These are phyloP conservation scores for Polyploca ridens DNA, from an alignment of 2,888 invertebrate species.

Conservation along the genomic window DNA sequence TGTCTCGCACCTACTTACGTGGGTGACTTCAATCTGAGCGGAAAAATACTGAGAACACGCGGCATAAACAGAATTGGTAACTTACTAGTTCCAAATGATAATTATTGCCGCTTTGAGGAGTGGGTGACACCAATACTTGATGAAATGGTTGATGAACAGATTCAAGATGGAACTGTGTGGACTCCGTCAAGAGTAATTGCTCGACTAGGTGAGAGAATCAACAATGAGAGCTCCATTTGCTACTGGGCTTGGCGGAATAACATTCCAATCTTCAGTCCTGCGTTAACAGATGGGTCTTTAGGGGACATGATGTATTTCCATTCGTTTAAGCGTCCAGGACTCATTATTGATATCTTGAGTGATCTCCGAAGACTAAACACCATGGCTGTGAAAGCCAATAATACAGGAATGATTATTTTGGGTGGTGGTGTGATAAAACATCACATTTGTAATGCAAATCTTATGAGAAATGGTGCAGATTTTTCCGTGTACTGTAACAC, in stretches of 20 bases:
- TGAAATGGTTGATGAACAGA: constrained; percentile 95
- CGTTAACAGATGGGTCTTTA: constrained; percentile 97
- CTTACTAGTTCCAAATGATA: constrained; percentile 98
- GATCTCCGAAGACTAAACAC: constrained; percentile 96
- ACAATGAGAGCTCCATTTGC: constrained; percentile 95
- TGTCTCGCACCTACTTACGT: constrained; percentile 97
- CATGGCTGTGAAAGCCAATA: constrained; percentile 96
- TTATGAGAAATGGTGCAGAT: constrained; percentile 99
- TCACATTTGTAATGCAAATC: constrained; percentile 99
- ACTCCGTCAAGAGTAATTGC: constrained; percentile 88
- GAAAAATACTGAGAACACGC: constrained; percentile 90
- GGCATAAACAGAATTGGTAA: constrained; percentile 96
- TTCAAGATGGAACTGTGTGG: constrained; percentile 90
- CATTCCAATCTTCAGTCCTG: constrained; percentile 99
- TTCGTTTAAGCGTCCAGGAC: constrained; percentile 95
- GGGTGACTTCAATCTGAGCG: constrained; percentile 95
- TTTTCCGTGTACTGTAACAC: constrained; percentile 98
- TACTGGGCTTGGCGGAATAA: constrained; percentile 98
- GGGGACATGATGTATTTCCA: constrained; percentile 99
- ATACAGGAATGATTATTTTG: constrained; percentile 98
- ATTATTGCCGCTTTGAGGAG: constrained; percentile 98
- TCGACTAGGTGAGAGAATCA: constrained; percentile 94
- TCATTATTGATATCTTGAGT: constrained; percentile 96
- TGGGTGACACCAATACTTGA: constrained; percentile 98
- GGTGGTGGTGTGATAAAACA: constrained; percentile 99